Evolutionary conservation across 1,140 invertebrate genomes (phyloP).

Genomic region (Lutraria rhynchaena): DNA sequence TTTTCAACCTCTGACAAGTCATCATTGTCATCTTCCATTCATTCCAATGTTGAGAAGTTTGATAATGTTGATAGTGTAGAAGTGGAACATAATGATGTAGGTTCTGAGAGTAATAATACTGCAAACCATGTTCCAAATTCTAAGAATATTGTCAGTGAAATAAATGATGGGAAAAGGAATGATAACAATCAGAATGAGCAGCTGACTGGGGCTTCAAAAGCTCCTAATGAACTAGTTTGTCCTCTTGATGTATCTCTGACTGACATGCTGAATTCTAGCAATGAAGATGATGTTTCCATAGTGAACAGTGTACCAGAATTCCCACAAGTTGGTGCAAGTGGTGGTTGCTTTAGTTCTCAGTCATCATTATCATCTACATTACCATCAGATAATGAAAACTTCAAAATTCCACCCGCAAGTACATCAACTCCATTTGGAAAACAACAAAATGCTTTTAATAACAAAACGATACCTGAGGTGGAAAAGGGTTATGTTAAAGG

Average conservation of each 20-base stretch:
- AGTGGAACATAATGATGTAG: background rate
- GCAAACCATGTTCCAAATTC: background rate
- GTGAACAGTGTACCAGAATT: conserved; percentile 9
- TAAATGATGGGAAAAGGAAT: background rate
- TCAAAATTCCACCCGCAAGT: conserved; percentile 3
- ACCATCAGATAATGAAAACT: background rate
- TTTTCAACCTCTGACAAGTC: background rate
- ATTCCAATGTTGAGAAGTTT: no score
- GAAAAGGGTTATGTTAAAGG: no score
- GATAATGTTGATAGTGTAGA: no score
- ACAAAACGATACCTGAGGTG: no score
- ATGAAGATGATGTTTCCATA: conserved; percentile 20
- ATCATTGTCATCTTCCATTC: conserved; percentile 3
- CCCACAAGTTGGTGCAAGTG: conserved; percentile 6
- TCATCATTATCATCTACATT: background rate
- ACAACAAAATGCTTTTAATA: no score
- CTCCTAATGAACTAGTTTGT: background rate
- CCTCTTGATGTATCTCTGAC: conserved; percentile 57
- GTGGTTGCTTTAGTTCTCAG: conserved; percentile 18
- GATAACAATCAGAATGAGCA: conserved; percentile 1
- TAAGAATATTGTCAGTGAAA: background rate
- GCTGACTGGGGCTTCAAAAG: background rate
- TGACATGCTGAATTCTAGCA: conserved; percentile 58
- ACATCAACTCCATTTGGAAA: conserved; percentile 34
- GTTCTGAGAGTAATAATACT: background rate